A percentile compares a stretch with the other conserved stretches of the same genome.
phyloP scores from a whole-genome alignment of 1,140 invertebrate genomes.

The Ceratoteleas bidentatus region DNA sequence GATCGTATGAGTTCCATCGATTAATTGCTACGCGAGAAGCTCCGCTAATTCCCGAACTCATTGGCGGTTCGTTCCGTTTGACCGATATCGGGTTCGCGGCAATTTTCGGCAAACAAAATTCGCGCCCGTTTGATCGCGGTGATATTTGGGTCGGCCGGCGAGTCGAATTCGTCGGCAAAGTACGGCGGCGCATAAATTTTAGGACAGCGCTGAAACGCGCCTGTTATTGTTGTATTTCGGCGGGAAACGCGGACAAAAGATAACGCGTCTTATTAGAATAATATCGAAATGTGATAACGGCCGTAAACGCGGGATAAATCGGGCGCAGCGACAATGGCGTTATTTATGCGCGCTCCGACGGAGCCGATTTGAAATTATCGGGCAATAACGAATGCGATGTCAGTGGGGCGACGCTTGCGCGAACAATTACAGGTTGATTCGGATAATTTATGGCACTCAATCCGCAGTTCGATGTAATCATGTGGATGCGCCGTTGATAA shows the following conservation, averaged over 20 bases:
- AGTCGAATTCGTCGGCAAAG: conserved; percentile 7
- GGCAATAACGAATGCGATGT: not conserved
- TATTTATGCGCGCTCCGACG: not conserved
- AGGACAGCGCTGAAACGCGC: not conserved
- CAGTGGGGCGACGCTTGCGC: not conserved
- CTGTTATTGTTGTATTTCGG: conserved; percentile 1
- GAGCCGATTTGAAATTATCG: not conserved
- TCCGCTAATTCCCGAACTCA: too few species aligned
- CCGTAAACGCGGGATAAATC: conserved; percentile 11
- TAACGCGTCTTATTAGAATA: conserved; percentile 17
- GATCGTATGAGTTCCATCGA: too few species aligned
- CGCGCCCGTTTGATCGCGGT: conserved; percentile 2
- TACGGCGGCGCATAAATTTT: conserved; percentile 11
- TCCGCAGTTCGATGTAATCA: conserved; percentile 12
- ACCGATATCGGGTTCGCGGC: too few species aligned
- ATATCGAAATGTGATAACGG: conserved; percentile 5
- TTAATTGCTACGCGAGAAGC: too few species aligned
- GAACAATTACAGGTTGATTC: conserved; percentile 25
- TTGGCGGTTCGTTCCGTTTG: not conserved
- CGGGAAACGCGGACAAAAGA: conserved; percentile 7
- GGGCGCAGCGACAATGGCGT: not conserved
- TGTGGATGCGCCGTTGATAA: conserved; percentile 12
- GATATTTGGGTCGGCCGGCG: not conserved
- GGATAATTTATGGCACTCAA: conserved; percentile 14
- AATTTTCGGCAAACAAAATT: not conserved